Percentiles rank a stretch among this genome's conserved stretches.
These are phyloP conservation scores for Carapus acus DNA, from an alignment of 2,797 vertebrate species.

Conservation along the genomic window DNA sequence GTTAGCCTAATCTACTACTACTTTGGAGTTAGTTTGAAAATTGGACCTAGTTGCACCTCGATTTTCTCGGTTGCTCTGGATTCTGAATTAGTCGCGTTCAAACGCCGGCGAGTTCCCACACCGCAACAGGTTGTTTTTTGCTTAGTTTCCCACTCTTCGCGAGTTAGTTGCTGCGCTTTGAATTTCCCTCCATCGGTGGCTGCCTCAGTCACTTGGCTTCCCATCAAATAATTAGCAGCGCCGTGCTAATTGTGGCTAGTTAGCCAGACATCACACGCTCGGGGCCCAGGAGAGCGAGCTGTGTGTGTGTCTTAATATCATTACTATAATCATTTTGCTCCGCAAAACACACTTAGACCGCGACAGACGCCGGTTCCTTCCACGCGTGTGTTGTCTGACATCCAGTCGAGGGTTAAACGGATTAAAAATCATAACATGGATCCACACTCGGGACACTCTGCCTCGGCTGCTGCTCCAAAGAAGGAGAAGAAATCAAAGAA, in stretches of 20 bases:
- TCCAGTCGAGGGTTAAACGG: slow-evolving; percentile 32
- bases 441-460: slow-evolving; percentile 61
- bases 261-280: slow-evolving; percentile 33
- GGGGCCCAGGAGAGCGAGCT: too few relatives aligned
- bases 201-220: slow-evolving; percentile 35
- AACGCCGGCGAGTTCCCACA: neutral
- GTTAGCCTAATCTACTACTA: slow-evolving; percentile 45
- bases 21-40: slow-evolving; percentile 18
- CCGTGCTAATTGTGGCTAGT: slow-evolving; percentile 62
- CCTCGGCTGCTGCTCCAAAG: slow-evolving; percentile 66
- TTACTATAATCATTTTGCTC: too few relatives aligned
- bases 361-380: slow-evolving; percentile 29
- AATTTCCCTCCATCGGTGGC: slow-evolving; percentile 75
- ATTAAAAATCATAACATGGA: slow-evolving; percentile 67
- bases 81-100: too few relatives aligned
- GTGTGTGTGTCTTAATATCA: too few relatives aligned
- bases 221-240: slow-evolving; percentile 57
- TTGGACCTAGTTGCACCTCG: neutral
- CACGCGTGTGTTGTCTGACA: slow-evolving; percentile 32
- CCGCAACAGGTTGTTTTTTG: slow-evolving; percentile 28
- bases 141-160: slow-evolving; percentile 13
- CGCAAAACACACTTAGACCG: neutral
- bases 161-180: slow-evolving; percentile 57
- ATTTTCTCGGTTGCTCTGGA: neutral
- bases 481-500: slow-evolving; percentile 80